These are phyloP conservation scores for Chamaetylas fuelleborni DNA, from an alignment of 2,113 vertebrate species.

Conservation along the genomic window DNA sequence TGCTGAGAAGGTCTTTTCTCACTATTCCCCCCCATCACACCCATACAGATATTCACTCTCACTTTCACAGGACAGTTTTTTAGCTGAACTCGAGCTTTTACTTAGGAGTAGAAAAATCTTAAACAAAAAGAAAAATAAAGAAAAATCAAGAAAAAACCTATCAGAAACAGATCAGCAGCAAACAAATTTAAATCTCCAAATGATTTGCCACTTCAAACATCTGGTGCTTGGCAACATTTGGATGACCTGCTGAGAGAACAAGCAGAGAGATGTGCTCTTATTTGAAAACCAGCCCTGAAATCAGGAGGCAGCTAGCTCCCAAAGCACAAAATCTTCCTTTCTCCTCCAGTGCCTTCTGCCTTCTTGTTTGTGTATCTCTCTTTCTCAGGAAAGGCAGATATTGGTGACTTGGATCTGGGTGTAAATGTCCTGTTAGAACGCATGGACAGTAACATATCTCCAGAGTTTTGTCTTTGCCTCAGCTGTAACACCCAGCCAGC, in stretches of 20 bases:
- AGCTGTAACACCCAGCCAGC: background rate
- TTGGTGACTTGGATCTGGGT: background rate
- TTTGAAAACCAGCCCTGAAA: slow-evolving; percentile 12
- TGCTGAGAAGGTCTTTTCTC: slow-evolving; percentile 26
- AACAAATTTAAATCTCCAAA: slow-evolving; percentile 15
- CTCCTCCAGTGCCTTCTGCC: background rate
- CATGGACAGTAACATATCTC: background rate
- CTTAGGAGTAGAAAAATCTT: background rate
- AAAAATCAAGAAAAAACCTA: background rate
- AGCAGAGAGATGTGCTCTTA: background rate
- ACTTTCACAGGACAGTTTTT: background rate
- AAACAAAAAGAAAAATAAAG: background rate
- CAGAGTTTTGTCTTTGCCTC: background rate
- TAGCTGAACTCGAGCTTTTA: background rate
- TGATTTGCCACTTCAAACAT: slow-evolving; percentile 33
- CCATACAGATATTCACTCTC: background rate
- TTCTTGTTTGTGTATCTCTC: background rate
- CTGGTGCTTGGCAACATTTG: slow-evolving; percentile 43
- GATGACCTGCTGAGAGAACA: background rate
- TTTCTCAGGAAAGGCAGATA: background rate
- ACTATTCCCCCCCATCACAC: background rate
- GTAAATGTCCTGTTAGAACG: background rate
- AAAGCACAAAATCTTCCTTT: background rate
- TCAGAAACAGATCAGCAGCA: background rate
- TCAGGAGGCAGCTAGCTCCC: background rate